These are phyloP conservation scores for Pinctada fucata DNA, from an alignment of 2,888 invertebrate species.

Conservation along the genomic window DNA sequence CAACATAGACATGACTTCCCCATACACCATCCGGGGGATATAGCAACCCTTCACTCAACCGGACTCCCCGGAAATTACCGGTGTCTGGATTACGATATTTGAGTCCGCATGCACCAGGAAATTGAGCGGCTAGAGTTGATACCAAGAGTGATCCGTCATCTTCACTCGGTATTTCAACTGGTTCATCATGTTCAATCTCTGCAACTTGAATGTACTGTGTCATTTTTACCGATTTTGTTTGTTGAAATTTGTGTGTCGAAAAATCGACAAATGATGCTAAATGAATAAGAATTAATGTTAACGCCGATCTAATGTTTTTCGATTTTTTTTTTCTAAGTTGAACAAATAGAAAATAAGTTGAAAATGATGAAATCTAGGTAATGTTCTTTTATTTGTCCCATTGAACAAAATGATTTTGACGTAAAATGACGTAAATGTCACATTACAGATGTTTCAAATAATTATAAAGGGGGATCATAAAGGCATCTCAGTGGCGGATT, in stretches of 20 bases:
- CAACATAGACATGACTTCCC: slow-evolving; percentile 84
- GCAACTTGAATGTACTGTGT: slow-evolving; percentile 89
- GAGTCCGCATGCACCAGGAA: slow-evolving; percentile 96
- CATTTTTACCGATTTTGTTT: background rate
- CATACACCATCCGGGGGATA: slow-evolving; percentile 92
- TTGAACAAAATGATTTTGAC: too few species aligned
- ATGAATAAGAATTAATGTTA: background rate
- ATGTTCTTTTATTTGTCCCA: too few species aligned
- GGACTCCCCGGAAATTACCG: slow-evolving; percentile 76
- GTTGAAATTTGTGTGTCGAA: too few species aligned
- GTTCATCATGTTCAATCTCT: slow-evolving; percentile 93
- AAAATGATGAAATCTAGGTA: too few species aligned
- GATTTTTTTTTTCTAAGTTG: background rate
- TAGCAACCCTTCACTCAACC: slow-evolving; percentile 92
- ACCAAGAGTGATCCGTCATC: slow-evolving; percentile 93
- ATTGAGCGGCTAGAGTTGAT: slow-evolving; percentile 95
- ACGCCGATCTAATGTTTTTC: background rate
- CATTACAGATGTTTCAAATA: too few species aligned
- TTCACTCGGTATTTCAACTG: slow-evolving; percentile 96
- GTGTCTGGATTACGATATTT: slow-evolving; percentile 94
- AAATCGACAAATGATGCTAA: too few species aligned
- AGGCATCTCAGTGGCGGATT: too few species aligned
- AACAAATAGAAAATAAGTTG: too few species aligned
- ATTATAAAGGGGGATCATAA: too few species aligned
- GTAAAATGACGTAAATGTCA: too few species aligned